phyloP scores from a whole-genome alignment of 1,140 invertebrate genomes.

The Procambarus clarkii region DNA sequence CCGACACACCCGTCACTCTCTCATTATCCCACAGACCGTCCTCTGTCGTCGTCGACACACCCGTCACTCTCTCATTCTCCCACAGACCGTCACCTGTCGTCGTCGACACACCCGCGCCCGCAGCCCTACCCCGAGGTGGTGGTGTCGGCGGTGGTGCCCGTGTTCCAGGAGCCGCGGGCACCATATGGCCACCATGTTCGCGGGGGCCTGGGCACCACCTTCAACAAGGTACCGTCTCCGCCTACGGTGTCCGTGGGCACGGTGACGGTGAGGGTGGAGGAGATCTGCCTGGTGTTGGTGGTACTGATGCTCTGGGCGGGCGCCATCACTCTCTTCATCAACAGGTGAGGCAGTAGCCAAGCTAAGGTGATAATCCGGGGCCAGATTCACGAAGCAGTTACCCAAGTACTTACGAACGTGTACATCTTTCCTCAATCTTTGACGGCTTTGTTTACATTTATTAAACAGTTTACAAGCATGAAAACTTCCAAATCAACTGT shows the following conservation, averaged over 20 bases:
- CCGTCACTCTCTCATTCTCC: not conserved
- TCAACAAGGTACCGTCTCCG: slow-evolving; percentile 50
- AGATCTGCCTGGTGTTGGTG: slow-evolving; percentile 55
- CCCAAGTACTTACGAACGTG: no score
- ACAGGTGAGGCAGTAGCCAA: slow-evolving; percentile 30
- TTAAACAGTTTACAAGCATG: no score
- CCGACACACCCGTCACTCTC: no score
- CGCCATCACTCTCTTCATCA: slow-evolving; percentile 60
- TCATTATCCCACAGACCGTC: no score
- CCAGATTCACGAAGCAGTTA: no score
- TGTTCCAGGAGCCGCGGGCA: slow-evolving; percentile 19
- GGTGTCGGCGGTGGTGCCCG: slow-evolving; percentile 12
- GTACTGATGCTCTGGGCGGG: slow-evolving; percentile 61
- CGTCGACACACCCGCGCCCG: not conserved
- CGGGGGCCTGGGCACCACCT: not conserved
- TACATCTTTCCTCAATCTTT: no score
- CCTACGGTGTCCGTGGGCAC: slow-evolving; percentile 42
- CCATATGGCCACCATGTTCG: not conserved
- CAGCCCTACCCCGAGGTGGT: slow-evolving; percentile 35
- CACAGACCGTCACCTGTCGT: not conserved
- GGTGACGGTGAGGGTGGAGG: slow-evolving; percentile 52
- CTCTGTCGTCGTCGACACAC: no score
- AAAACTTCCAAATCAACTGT: no score
- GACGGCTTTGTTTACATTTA: no score
- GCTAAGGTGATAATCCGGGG: no score